Evolutionary conservation across 2,888 invertebrate species (phyloP).

Genomic region (Antheraea assamensis): DNA sequence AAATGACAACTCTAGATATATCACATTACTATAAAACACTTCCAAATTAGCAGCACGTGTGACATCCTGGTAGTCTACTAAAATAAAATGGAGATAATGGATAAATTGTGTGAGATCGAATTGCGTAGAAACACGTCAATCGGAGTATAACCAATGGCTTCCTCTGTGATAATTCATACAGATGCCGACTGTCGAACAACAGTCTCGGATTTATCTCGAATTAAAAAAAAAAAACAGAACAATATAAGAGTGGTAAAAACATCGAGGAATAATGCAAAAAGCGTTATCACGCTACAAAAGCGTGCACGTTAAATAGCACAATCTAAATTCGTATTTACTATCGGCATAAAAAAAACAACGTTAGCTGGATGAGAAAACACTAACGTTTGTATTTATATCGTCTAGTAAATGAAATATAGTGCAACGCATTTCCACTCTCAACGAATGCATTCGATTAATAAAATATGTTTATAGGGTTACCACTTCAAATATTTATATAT

Average conservation of each 20-base stretch:
- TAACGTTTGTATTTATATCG: constrained; percentile 2
- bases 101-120: too few relatives aligned
- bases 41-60: too few relatives aligned
- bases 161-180: too few relatives aligned
- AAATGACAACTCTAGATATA: too few relatives aligned
- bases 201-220: too few relatives aligned
- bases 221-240: constrained; percentile 8
- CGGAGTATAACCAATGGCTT: too few relatives aligned
- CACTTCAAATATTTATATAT: not conserved
- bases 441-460: constrained; percentile 16
- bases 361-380: not conserved
- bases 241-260: not conserved
- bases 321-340: constrained; percentile 8
- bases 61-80: too few relatives aligned
- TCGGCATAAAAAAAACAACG: constrained; percentile 2
- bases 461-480: constrained; percentile 6
- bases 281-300: not conserved
- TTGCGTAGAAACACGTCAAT: too few relatives aligned
- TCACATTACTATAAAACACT: too few relatives aligned
- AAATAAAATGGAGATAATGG: too few relatives aligned
- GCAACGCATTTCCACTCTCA: constrained; percentile 17
- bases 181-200: too few relatives aligned
- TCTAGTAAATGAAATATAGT: constrained; percentile 3
- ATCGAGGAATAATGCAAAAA: not conserved
- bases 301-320: not conserved